Evolutionary conservation across 2,888 invertebrate species (phyloP), one percentile per base, ranked within the genome.

Genomic region (Kryphioiulus occultus): DNA sequence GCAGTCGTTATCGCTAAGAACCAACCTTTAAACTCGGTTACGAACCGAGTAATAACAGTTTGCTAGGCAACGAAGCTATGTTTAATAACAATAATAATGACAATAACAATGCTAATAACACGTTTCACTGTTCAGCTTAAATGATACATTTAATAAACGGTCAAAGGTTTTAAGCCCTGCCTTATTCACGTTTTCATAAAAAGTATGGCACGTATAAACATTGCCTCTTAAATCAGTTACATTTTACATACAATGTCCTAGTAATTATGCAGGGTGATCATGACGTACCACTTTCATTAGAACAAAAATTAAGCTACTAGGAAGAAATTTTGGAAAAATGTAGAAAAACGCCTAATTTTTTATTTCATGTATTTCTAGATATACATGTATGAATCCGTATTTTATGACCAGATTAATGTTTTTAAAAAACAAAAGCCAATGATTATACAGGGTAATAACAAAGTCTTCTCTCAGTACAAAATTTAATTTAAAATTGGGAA

Each of bases 61-160:
- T 53, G 53, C 53, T 53, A 53, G 53, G 53, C n/a, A 53, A 53
- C 53, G n/a, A n/a, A 1, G 53, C 53, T 53, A 53, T 53, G 53
- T 53, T 53, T 53, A 53, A 53, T 53, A 53, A 53, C 53, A 53
- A 53, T 53, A 53, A 53, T 53, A n/a, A 53, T n/a, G n/a, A 53
- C 3, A n/a, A 53, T n/a, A n/a, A 53, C 53, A 53, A 53, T 7
- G 53, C n/a, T 53, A 53, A 53, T 53, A 53, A 53, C 53, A 53
- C 53, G n/a, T n/a, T 53, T 5, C n/a, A 53, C 53, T 53, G 53
- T n/a, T 53, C n/a, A n/a, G 53, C 53, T n/a, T 53, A 53, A 53
- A 53, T 53, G 53, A 53, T 53, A 53, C 53, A 53, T 53, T 53
- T 53, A 53, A 53, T 53, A 53, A 53, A 53, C n/a, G 53, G 53